Percentiles rank a stretch among this genome's conserved stretches.
phyloP scores from a whole-genome alignment of 2,113 vertebrate species.

The Diphyllodes magnificus region DNA sequence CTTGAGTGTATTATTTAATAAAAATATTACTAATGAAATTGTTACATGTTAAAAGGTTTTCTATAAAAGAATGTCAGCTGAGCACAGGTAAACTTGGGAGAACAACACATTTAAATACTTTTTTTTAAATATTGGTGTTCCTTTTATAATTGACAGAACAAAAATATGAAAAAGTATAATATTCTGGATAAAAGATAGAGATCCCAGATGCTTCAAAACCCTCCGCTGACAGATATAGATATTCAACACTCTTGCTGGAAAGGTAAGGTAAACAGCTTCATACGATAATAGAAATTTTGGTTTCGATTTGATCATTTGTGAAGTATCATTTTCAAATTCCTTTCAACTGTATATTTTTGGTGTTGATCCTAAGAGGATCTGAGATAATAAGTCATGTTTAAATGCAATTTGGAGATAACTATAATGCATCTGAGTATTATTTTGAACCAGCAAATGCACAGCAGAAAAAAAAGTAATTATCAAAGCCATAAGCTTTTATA shows the following conservation, averaged over 20 bases:
- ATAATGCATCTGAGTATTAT: not conserved
- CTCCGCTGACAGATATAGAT: not conserved
- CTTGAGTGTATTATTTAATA: not conserved
- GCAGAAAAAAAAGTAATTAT: not conserved
- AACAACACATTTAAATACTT: not conserved
- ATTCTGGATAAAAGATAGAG: not conserved
- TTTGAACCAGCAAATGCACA: not conserved
- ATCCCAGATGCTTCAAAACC: not conserved
- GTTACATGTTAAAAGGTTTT: not conserved
- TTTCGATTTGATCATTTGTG: not conserved
- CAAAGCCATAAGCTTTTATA: not conserved
- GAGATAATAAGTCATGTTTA: not conserved
- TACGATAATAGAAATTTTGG: not conserved
- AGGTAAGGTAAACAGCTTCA: not conserved
- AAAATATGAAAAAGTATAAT: not conserved
- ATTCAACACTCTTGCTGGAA: not conserved
- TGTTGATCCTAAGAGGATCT: not conserved
- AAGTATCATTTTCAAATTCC: not conserved
- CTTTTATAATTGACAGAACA: not conserved
- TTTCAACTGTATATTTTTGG: not conserved
- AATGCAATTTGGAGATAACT: not conserved
- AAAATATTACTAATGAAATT: not conserved
- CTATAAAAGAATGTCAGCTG: not conserved
- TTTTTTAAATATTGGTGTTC: not conserved
- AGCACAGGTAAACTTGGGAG: not conserved